These are phyloP conservation scores for Amphilophus citrinellus DNA, from an alignment of 2,113 vertebrate species.

Conservation along the genomic window DNA sequence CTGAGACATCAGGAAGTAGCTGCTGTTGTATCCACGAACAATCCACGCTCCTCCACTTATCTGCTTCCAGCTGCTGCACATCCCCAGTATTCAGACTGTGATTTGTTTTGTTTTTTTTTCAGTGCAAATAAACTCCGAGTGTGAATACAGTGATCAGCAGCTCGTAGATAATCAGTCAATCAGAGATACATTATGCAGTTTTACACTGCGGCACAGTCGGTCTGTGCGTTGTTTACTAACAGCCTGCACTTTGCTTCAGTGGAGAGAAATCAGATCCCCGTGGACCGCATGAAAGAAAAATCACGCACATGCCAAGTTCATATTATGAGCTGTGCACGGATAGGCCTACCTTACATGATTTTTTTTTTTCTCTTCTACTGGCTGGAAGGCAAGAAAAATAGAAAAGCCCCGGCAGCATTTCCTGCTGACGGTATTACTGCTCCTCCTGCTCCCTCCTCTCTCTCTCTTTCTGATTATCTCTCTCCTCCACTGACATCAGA, in stretches of 20 bases:
- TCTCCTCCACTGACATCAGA: slow-evolving; percentile 49
- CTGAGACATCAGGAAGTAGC: slow-evolving; percentile 65
- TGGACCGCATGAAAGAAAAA: slow-evolving; percentile 39
- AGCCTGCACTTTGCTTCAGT: slow-evolving; percentile 49
- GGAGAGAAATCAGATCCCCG: slow-evolving; percentile 52
- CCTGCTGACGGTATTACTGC: slow-evolving; percentile 48
- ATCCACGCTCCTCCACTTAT: slow-evolving; percentile 52
- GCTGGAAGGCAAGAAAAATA: slow-evolving; percentile 50
- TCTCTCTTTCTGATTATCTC: slow-evolving; percentile 19
- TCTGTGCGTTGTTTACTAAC: slow-evolving; percentile 51
- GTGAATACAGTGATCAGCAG: slow-evolving; percentile 51
- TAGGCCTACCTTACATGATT: slow-evolving; percentile 32
- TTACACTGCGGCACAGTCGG: slow-evolving; percentile 37
- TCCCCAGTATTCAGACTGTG: slow-evolving; percentile 4
- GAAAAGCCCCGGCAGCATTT: slow-evolving; percentile 48
- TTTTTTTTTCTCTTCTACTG: background rate
- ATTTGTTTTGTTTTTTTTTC: slow-evolving; percentile 10
- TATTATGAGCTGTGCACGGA: slow-evolving; percentile 37
- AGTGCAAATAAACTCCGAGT: slow-evolving; percentile 46
- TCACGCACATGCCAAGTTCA: slow-evolving; percentile 50
- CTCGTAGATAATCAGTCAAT: slow-evolving; percentile 61
- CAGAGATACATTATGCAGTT: slow-evolving; percentile 59
- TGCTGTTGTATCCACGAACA: slow-evolving; percentile 46
- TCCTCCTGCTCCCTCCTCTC: background rate
- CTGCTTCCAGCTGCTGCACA: slow-evolving; percentile 56